Conservation (phyloP, 2,797 vertebrate genomes). For the Syndactyla subalaris region DNA sequence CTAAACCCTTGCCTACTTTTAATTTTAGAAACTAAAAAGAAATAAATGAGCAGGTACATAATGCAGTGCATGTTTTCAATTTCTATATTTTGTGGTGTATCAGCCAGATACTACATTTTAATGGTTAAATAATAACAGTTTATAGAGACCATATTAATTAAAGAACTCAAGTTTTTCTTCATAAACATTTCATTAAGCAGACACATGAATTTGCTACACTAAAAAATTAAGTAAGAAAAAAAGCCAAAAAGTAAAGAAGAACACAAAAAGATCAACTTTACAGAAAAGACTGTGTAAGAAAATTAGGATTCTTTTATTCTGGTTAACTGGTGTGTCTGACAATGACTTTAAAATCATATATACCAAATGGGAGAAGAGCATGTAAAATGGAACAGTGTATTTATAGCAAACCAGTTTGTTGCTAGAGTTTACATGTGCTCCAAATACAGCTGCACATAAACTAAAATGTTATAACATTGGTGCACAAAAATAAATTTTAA, state of each 20-base stretch:
- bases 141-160: constrained; percentile 46
- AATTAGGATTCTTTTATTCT: constrained; percentile 48
- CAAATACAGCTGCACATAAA: constrained; percentile 58
- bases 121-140: constrained; percentile 50
- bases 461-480: constrained; percentile 41
- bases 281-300: constrained; percentile 52
- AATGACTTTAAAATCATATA: constrained; percentile 51
- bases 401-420: constrained; percentile 42
- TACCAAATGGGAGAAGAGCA: constrained; percentile 72
- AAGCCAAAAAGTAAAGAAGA: constrained; percentile 63
- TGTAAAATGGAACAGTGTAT: constrained; percentile 16
- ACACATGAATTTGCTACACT: constrained; percentile 68
- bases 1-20: constrained; percentile 73
- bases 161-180: constrained; percentile 35
- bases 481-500: constrained; percentile 62
- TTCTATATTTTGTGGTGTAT: constrained; percentile 67
- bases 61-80: constrained; percentile 79
- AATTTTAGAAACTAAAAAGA: constrained; percentile 72
- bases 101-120: constrained; percentile 61
- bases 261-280: constrained; percentile 69
- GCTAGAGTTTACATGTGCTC: constrained; percentile 58
- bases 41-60: constrained; percentile 75
- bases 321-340: constrained; percentile 29
- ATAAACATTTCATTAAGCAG: constrained; percentile 42
- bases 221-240: constrained; percentile 52